Evolutionary conservation across 2,888 invertebrate genomes (phyloP).

Genomic region (Agrochola lychnidis): DNA sequence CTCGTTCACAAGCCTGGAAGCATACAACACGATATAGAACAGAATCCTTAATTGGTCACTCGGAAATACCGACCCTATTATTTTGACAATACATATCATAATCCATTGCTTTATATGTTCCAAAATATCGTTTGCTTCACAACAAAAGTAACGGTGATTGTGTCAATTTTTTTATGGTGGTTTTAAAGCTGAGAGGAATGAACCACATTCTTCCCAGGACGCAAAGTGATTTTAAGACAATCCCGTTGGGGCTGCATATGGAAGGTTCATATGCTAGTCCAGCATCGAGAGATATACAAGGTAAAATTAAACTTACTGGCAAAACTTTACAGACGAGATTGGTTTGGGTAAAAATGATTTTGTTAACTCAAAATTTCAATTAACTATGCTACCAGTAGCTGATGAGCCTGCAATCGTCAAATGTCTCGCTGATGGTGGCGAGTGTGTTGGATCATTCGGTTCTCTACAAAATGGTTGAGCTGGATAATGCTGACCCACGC

Average conservation of each 20-base stretch:
- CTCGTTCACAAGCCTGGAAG: conserved; percentile 78
- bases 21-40: not conserved
- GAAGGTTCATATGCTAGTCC: not conserved
- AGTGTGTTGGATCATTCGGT: too few species aligned
- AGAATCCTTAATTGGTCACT: not conserved
- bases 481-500: too few species aligned
- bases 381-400: not conserved
- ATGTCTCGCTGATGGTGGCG: too few species aligned
- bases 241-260: not conserved
- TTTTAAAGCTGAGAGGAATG: not conserved
- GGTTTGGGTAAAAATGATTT: not conserved
- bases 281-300: not conserved
- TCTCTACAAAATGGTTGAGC: too few species aligned
- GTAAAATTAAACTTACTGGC: not conserved
- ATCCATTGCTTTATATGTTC: not conserved
- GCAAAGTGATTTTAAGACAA: not conserved
- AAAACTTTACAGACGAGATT: not conserved
- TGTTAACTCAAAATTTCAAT: not conserved
- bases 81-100: not conserved
- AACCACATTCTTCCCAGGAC: not conserved
- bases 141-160: not conserved
- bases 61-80: not conserved
- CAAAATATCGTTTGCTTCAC: not conserved
- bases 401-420: not conserved
- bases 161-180: not conserved